Evolutionary conservation across 2,888 invertebrate species (phyloP).

Genomic region (Mythimna pallens): DNA sequence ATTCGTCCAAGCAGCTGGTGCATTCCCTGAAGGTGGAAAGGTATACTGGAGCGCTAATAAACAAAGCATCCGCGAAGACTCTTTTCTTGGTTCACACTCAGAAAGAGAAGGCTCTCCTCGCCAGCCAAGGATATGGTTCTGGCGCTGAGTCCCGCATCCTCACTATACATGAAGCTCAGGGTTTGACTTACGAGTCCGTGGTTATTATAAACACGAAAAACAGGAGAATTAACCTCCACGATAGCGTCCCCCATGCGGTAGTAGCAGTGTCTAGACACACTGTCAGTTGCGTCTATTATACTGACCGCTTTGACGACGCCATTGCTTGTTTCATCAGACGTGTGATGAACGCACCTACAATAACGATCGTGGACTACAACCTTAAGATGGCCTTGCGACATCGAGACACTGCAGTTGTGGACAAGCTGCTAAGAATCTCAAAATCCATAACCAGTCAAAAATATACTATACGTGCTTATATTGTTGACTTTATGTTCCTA

Average conservation of each 20-base stretch:
- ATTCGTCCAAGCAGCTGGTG: slow-evolving; percentile 17
- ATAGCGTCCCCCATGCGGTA: slow-evolving; percentile 47
- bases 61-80: slow-evolving; percentile 8
- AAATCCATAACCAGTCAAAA: neutral
- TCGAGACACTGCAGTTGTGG: slow-evolving; percentile 1
- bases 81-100: slow-evolving; percentile 52
- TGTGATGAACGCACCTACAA: slow-evolving; percentile 12
- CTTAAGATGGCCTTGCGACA: slow-evolving; percentile 23
- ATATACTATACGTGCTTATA: too few species aligned
- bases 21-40: slow-evolving; percentile 27
- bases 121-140: slow-evolving; percentile 36
- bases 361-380: slow-evolving; percentile 30
- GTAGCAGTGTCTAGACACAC: slow-evolving; percentile 52
- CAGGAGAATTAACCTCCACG: slow-evolving; percentile 18
- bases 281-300: slow-evolving; percentile 37
- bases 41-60: slow-evolving; percentile 23
- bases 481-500: neutral
- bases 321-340: slow-evolving; percentile 15
- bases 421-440: neutral
- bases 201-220: slow-evolving; percentile 34
- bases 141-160: slow-evolving; percentile 36
- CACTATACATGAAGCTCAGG: slow-evolving; percentile 56
- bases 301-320: slow-evolving; percentile 33
- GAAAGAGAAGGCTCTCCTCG: slow-evolving; percentile 38
- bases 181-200: slow-evolving; percentile 33